phyloP scores from a whole-genome alignment of 2,888 invertebrate genomes.

The Aphodius granarius region DNA sequence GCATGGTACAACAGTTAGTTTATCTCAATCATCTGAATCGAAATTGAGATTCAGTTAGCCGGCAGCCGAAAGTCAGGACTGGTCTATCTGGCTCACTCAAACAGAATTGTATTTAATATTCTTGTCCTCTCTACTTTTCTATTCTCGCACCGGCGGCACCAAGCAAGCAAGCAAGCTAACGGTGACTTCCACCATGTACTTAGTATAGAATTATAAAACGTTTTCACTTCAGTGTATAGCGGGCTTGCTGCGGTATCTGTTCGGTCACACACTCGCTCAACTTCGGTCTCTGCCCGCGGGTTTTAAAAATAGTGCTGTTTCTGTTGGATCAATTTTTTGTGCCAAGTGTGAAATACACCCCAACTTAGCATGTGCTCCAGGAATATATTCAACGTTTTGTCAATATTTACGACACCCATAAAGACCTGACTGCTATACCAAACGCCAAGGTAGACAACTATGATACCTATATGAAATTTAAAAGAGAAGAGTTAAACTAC shows the following conservation, averaged over 20 bases:
- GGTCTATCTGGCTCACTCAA: background rate
- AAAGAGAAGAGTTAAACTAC: background rate
- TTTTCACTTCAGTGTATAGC: conserved; percentile 15
- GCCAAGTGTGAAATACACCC: background rate
- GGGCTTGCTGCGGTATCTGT: background rate
- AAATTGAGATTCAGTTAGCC: background rate
- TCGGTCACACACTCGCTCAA: background rate
- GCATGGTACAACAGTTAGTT: background rate
- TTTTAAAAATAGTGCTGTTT: background rate
- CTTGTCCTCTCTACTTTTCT: background rate
- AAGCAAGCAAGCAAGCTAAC: conserved; percentile 11
- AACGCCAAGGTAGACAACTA: background rate
- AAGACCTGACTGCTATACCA: background rate
- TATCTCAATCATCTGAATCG: background rate
- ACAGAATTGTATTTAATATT: background rate
- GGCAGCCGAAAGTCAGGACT: background rate
- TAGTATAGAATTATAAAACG: conserved; percentile 21
- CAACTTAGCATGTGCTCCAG: background rate
- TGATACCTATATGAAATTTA: background rate
- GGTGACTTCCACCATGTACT: conserved; percentile 21
- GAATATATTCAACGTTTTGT: background rate
- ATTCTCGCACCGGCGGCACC: background rate
- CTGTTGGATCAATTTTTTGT: background rate
- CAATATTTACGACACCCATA: background rate
- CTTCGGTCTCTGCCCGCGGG: background rate